Base-by-base conservation (phyloP, 2,797 vertebrate genomes). In the Phoeniculus purpureus region DNA sequence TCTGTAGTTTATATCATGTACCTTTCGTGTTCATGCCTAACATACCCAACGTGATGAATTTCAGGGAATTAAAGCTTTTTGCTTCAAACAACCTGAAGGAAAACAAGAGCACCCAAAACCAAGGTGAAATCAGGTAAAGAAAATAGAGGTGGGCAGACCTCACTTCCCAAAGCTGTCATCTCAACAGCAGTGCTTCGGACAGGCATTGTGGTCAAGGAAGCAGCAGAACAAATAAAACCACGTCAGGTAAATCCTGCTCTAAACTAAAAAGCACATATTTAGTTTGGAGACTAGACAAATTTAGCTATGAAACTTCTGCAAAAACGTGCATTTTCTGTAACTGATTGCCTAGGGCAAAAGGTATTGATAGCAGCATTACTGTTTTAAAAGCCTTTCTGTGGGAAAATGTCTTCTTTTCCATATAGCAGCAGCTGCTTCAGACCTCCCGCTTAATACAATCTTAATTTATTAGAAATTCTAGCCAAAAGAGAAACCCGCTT, bases 351-450 rank as follows among this genome's bases (percentile, higher is more conserved):
- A 22, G 59, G 67, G n/a, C 70, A 76, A 74, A 58, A 92, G 78
- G 43, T 23, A 51, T 2, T 12, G 29, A 37, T 4, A 81, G n/a
- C 32, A 77, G 58, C 45, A 40, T 77, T 26, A 3, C 29, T 54
- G 47, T 10, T 50, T 56, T 18, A 52, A 89, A 91, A 86, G 55
- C 9, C 74, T 51, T 72, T 81, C 32, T 77, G 25, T 15, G 48
- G 48, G 20, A 50, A 20, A 55, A 92, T 70, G 43, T 25, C 15
- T 72, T 81, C 50, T 51, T 70, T 71, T 32, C 62, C 64, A 54
- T 77, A 66, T 83, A 92, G 85, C 64, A 95, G 93, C 94, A 96
- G 94, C 90, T 96, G 94, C 52, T 66, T 92, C 66, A 79, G 92
- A 43, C 17, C 48, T 47, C 72, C 15, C 3, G 17, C 48, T 81